These are phyloP conservation scores for Acleris emargana DNA, from an alignment of 2,888 invertebrate genomes.

Conservation along the genomic window DNA sequence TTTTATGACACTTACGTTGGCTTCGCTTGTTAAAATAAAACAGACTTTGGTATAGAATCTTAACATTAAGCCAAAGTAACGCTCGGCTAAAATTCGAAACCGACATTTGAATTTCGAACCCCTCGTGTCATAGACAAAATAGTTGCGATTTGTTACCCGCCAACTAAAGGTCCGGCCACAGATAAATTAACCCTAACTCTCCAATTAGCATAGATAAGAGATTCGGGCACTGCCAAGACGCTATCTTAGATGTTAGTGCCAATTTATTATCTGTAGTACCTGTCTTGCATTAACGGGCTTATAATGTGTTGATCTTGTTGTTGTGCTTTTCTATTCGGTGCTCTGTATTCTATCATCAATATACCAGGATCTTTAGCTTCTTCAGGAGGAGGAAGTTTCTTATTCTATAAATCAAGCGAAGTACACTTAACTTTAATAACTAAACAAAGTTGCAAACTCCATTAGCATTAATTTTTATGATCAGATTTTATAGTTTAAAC, in stretches of 20 bases:
- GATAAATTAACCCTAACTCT: slow-evolving; percentile 36
- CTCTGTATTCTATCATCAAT: too few species aligned
- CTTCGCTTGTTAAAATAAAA: too few species aligned
- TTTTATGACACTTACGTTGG: too few species aligned
- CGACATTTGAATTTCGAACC: slow-evolving; percentile 27
- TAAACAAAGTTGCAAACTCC: slow-evolving; percentile 17
- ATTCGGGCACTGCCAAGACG: slow-evolving; percentile 38
- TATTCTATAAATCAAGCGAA: neutral
- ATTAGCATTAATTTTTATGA: slow-evolving; percentile 16
- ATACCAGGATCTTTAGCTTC: too few species aligned
- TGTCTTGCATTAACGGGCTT: slow-evolving; percentile 26
- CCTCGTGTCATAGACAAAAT: slow-evolving; percentile 37
- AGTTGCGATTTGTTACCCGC: slow-evolving; percentile 32
- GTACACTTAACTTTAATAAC: neutral
- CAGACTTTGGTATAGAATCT: too few species aligned
- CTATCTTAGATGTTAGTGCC: slow-evolving; percentile 36
- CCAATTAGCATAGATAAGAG: slow-evolving; percentile 42
- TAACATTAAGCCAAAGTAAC: neutral
- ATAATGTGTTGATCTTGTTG: slow-evolving; percentile 12
- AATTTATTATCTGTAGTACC: slow-evolving; percentile 36
- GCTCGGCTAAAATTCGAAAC: slow-evolving; percentile 1
- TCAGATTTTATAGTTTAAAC: slow-evolving; percentile 4
- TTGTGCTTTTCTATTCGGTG: neutral
- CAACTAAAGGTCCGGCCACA: slow-evolving; percentile 36
- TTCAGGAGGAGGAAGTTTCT: neutral